Evolutionary conservation across 2,797 vertebrate species (phyloP).

Genomic region (Xiphorhynchus erythropygius): DNA sequence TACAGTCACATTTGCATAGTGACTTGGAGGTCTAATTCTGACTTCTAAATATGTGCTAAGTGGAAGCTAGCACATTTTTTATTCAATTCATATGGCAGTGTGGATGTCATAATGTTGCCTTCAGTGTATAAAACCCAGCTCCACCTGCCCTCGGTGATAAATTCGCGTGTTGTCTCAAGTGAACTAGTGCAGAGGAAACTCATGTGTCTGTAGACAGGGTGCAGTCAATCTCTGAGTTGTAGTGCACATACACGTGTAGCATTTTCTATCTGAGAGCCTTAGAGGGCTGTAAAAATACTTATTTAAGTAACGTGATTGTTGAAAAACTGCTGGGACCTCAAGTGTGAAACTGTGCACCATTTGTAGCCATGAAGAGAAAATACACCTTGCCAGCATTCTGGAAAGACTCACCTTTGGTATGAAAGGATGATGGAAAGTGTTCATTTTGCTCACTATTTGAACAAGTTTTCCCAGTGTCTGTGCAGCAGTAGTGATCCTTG

Average conservation of each 20-base stretch:
- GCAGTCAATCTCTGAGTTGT: background rate
- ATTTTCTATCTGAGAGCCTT: background rate
- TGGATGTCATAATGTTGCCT: background rate
- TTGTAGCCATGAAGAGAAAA: background rate
- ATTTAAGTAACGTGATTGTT: background rate
- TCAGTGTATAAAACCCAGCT: background rate
- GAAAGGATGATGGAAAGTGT: background rate
- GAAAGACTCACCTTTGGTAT: background rate
- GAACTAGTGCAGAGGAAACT: background rate
- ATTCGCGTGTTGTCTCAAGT: background rate
- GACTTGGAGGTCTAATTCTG: background rate
- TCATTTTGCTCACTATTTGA: background rate
- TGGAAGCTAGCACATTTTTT: background rate
- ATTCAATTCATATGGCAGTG: background rate
- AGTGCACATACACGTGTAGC: background rate
- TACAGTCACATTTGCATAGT: background rate
- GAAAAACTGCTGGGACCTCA: background rate
- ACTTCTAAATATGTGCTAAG: background rate
- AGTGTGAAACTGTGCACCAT: background rate
- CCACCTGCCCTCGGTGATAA: background rate
- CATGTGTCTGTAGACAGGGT: background rate
- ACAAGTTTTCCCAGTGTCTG: background rate
- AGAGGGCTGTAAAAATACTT: background rate
- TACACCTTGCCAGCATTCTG: background rate
- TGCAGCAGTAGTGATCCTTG: background rate